Evolutionary conservation across 2,113 vertebrate species (phyloP).

Genomic region (Hypanus sabinus): DNA sequence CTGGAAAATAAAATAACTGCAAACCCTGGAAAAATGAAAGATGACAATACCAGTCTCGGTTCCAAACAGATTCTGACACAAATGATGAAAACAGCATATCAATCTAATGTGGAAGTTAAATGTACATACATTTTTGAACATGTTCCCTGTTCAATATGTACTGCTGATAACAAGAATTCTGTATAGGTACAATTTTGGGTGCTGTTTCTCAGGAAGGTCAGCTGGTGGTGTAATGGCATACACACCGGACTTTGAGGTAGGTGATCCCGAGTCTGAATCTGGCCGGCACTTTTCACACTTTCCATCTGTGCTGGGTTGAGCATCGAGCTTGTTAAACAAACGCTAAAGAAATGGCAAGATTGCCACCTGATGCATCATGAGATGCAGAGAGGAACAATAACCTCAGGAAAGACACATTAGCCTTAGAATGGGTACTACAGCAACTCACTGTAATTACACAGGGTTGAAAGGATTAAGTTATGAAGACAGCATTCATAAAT

Average conservation of each 20-base stretch:
- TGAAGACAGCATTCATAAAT: not conserved
- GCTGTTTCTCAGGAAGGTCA: not conserved
- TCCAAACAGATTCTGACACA: not conserved
- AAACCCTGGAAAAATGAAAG: too few relatives aligned
- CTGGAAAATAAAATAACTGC: too few relatives aligned
- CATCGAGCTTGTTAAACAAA: too few relatives aligned
- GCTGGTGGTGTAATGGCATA: too few relatives aligned
- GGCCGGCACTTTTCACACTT: too few relatives aligned
- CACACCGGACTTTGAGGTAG: too few relatives aligned
- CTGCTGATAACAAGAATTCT: not conserved
- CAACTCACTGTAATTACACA: not conserved
- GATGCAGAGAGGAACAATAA: too few relatives aligned
- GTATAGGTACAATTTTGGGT: not conserved
- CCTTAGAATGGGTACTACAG: not conserved
- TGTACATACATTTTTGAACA: not conserved
- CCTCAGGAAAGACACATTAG: not conserved
- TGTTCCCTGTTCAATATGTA: not conserved
- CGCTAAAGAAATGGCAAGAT: too few relatives aligned
- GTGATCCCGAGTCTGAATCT: too few relatives aligned
- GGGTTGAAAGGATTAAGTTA: not conserved
- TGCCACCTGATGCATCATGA: too few relatives aligned
- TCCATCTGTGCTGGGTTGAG: too few relatives aligned
- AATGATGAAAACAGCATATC: not conserved
- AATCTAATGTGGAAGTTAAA: not conserved
- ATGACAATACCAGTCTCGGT: not conserved